Conservation (phyloP, 2,797 vertebrate genomes). For the Neostethus bicornis region DNA sequence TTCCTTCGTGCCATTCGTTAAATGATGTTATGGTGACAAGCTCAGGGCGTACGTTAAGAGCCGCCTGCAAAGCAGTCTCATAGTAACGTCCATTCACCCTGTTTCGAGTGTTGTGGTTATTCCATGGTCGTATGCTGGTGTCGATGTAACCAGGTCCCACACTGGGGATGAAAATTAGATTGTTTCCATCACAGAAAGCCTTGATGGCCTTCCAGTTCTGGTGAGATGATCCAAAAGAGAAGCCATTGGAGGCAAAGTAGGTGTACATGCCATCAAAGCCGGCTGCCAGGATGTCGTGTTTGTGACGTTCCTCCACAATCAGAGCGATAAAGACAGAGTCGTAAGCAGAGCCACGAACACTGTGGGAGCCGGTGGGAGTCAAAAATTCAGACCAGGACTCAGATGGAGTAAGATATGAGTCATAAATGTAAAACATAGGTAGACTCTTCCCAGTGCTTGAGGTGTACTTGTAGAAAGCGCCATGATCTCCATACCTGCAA, state of each 20-base stretch:
- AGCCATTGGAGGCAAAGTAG: constrained; percentile 90
- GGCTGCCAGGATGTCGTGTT: constrained; percentile 84
- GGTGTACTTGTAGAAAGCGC: constrained; percentile 87
- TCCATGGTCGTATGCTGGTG: constrained; percentile 90
- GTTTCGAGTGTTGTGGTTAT: constrained; percentile 91
- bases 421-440: constrained; percentile 91
- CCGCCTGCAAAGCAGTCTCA: constrained; percentile 88
- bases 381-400: constrained; percentile 88
- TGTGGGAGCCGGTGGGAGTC: constrained; percentile 82
- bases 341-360: constrained; percentile 84
- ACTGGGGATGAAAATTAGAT: constrained; percentile 89
- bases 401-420: constrained; percentile 87
- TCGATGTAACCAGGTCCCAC: constrained; percentile 90
- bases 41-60: constrained; percentile 83
- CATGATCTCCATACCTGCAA: constrained; percentile 86
- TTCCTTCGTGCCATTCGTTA: constrained; percentile 93
- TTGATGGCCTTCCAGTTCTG: constrained; percentile 91
- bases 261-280: constrained; percentile 92
- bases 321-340: constrained; percentile 87
- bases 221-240: constrained; percentile 91
- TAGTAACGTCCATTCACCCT: constrained; percentile 90
- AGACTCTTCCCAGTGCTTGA: constrained; percentile 84
- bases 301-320: constrained; percentile 89
- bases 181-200: constrained; percentile 88
- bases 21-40: constrained; percentile 88